Conservation (phyloP, 2,113 vertebrate species). For the Aptenodytes patagonicus region DNA sequence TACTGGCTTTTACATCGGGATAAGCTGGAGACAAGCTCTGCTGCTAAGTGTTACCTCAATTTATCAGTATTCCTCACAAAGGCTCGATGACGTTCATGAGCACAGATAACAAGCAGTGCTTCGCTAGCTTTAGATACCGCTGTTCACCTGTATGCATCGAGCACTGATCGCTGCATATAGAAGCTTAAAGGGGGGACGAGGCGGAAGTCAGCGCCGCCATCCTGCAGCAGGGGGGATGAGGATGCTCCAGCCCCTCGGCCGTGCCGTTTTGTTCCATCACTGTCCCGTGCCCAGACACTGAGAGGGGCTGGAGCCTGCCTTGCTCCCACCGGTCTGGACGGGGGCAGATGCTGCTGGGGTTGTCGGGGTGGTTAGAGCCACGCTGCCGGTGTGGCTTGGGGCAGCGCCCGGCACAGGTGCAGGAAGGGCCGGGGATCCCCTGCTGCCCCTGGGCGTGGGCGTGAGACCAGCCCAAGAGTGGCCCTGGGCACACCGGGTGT, state of each 20-base stretch:
- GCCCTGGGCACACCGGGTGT: background rate
- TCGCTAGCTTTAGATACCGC: background rate
- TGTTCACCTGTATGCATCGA: accelerated
- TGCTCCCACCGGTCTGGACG: accelerated
- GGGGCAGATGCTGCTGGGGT: background rate
- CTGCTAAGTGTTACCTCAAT: accelerated
- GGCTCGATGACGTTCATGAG: background rate
- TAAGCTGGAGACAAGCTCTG: background rate
- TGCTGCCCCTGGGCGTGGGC: background rate
- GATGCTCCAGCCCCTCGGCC: background rate
- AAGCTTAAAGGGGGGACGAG: accelerated
- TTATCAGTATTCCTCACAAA: background rate
- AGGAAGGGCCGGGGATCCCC: background rate
- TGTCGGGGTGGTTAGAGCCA: background rate
- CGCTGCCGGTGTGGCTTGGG: accelerated
- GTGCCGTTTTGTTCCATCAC: accelerated
- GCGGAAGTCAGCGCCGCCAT: accelerated
- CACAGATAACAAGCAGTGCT: background rate
- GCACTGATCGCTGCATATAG: accelerated
- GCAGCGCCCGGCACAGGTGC: accelerated
- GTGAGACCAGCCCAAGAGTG: background rate
- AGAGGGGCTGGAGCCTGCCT: background rate
- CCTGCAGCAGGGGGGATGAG: background rate
- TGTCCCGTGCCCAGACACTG: accelerated
- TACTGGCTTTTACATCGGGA: accelerated